Evolutionary conservation across 2,797 vertebrate species (phyloP), one percentile per base, ranked within the genome.

Genomic region (Esox lucius): DNA sequence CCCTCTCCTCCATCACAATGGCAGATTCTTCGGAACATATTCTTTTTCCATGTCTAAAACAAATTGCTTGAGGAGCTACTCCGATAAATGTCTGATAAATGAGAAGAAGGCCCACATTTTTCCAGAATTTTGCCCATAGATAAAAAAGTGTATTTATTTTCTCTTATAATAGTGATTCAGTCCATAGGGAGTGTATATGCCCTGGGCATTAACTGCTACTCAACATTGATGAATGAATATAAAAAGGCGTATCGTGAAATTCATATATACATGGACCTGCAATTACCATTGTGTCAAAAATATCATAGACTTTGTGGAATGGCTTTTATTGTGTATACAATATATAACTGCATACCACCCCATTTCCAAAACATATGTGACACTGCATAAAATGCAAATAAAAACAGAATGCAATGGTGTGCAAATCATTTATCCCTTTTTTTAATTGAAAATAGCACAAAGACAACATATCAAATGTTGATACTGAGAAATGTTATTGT

Each of bases 11-110:
- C 84, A 82, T 88, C 86, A 90, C 86, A 89, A 90, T 83, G 86
- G 80, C 72, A 87, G 75, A 87, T 90, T 88, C 85, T 85, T 80
- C 71, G 82, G 78, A 86, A 87, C 85, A 80, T 87, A 87, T 89
- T 88, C 85, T 90, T 87, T 90, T 39, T 78, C 71, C 62, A 83
- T 88, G 83, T 84, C 79, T 76, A 83, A 66, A 71, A 79, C 68
- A 31, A 70, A 69, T 31, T 39, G 73, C 81, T 83, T 62, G 71
- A 74, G 76, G 79, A 53, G 74, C 70, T 26, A 65, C 71, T 74
- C 85, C 83, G 77, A n/a, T n/a, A n/a, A n/a, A n/a, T 42, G 39
- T 42, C 39, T 84, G 79, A 87, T 87, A 80, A 88, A 85, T 79
- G 80, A 85, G 83, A 80, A 84, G 17, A 88, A 86, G 80, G 71